Evolutionary conservation across 2,888 invertebrate species (phyloP).

Genomic region (Ferdinandea cuprea): DNA sequence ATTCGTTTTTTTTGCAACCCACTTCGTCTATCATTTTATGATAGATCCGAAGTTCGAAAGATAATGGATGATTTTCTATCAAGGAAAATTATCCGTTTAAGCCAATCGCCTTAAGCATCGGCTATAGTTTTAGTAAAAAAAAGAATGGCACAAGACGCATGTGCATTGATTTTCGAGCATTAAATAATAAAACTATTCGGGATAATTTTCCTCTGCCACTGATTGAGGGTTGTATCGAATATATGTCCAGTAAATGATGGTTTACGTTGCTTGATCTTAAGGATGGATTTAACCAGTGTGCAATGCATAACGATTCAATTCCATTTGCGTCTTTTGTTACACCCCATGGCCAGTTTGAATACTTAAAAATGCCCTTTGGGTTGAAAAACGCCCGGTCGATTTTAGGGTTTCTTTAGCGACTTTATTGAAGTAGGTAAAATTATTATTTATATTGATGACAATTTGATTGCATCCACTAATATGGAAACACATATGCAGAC

Average conservation of each 20-base stretch:
- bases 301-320: conserved; percentile 7
- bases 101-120: conserved; percentile 39
- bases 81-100: conserved; percentile 14
- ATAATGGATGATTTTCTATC: conserved; percentile 18
- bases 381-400: conserved; percentile 33
- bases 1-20: too few species aligned
- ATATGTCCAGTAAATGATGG: conserved; percentile 24
- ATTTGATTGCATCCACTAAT: background rate
- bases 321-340: conserved; percentile 21
- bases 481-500: conserved; percentile 1
- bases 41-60: background rate
- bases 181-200: conserved; percentile 19
- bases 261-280: conserved; percentile 15
- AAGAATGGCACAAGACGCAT: conserved; percentile 15
- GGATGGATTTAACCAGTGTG: conserved; percentile 29
- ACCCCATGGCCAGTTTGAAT: conserved; percentile 30
- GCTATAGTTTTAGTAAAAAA: conserved; percentile 33
- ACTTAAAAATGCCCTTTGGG: conserved; percentile 13
- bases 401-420: too few species aligned
- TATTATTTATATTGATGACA: conserved; percentile 22
- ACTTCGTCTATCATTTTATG: conserved; percentile 11
- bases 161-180: conserved; percentile 26
- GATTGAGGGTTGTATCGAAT: conserved; percentile 38
- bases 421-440: conserved; percentile 8
- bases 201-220: conserved; percentile 30